phyloP scores from a whole-genome alignment of 2,888 invertebrate genomes.

The Loripinus fragilis region DNA sequence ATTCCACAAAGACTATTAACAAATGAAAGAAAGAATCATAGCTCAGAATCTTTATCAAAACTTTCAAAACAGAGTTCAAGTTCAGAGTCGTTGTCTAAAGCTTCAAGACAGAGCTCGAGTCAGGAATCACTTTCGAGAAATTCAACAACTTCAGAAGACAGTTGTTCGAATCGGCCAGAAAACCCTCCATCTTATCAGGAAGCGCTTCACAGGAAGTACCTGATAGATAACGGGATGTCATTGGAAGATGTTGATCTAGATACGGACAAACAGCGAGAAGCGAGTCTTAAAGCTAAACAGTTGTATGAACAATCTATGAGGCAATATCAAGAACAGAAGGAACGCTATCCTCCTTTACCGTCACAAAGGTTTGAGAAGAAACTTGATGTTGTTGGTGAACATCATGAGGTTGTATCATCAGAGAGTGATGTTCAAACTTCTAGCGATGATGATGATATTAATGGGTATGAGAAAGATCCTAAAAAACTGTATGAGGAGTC shows the following conservation, averaged over 20 bases:
- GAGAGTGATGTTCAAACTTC: slow-evolving; percentile 40
- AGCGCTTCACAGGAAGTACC: slow-evolving; percentile 74
- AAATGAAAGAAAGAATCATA: background rate
- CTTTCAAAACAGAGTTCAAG: slow-evolving; percentile 39
- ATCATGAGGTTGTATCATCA: slow-evolving; percentile 37
- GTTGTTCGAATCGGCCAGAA: slow-evolving; percentile 63
- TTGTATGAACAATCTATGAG: slow-evolving; percentile 76
- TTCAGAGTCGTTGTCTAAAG: slow-evolving; percentile 43
- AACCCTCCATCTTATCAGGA: slow-evolving; percentile 78
- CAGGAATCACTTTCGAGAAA: slow-evolving; percentile 42
- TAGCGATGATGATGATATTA: slow-evolving; percentile 46
- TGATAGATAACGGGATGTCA: slow-evolving; percentile 65
- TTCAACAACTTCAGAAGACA: slow-evolving; percentile 31
- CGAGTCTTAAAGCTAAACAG: slow-evolving; percentile 73
- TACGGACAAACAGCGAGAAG: slow-evolving; percentile 66
- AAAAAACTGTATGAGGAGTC: slow-evolving; percentile 76
- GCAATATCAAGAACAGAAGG: slow-evolving; percentile 58
- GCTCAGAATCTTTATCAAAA: slow-evolving; percentile 15
- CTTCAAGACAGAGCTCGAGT: slow-evolving; percentile 39
- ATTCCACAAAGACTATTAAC: slow-evolving; percentile 43
- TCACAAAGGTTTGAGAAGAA: slow-evolving; percentile 53
- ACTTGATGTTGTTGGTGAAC: slow-evolving; percentile 47
- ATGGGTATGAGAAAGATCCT: slow-evolving; percentile 54
- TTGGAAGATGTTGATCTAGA: slow-evolving; percentile 64
- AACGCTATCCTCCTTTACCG: slow-evolving; percentile 36